Conservation (phyloP, 2,888 invertebrate genomes). For the Gerosis bhagava region DNA sequence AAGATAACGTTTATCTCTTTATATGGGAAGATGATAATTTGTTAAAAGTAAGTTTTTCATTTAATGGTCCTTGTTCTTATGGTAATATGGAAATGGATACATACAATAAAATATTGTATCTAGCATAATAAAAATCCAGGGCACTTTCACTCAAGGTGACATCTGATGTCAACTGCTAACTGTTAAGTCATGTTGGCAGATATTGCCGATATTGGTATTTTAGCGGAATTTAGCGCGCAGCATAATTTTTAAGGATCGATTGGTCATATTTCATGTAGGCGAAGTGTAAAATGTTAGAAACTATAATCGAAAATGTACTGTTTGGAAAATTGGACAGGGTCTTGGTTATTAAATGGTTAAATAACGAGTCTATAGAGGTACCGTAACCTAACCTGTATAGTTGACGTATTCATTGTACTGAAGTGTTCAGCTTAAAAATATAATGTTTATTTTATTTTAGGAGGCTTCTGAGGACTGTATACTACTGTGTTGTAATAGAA, state of each 20-base stretch:
- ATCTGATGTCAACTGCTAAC: too few species aligned
- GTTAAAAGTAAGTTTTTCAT: too few species aligned
- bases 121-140: too few species aligned
- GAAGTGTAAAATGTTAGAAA: constrained; percentile 62
- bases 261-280: constrained; percentile 35
- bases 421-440: background rate
- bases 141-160: too few species aligned
- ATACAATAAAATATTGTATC: too few species aligned
- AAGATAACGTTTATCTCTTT: too few species aligned
- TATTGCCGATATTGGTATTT: too few species aligned
- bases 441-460: constrained; percentile 48
- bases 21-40: too few species aligned
- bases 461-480: constrained; percentile 61
- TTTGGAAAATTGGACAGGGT: constrained; percentile 61
- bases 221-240: constrained; percentile 29
- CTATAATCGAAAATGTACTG: constrained; percentile 71
- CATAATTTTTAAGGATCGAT: constrained; percentile 45
- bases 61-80: too few species aligned
- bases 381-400: constrained; percentile 53
- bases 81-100: too few species aligned
- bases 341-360: constrained; percentile 70
- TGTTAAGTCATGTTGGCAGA: too few species aligned
- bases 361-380: constrained; percentile 65
- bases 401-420: constrained; percentile 19
- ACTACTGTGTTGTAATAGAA: constrained; percentile 60